Evolutionary conservation across 1,140 invertebrate species (phyloP), one percentile per base, ranked within the genome.

Genomic region (Pantala flavescens): DNA sequence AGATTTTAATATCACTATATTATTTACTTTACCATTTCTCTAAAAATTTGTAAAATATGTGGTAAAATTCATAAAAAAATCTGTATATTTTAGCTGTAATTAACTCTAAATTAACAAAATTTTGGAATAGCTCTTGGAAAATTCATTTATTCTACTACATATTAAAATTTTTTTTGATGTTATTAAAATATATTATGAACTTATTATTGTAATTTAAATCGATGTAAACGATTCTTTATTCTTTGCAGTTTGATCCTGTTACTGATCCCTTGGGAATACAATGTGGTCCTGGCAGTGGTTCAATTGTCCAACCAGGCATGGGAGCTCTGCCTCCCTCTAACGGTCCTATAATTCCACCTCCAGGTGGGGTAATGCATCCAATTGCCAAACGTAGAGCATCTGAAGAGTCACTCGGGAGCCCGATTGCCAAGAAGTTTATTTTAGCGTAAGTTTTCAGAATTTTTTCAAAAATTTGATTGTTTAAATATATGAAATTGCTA

Each of bases 201-300:
- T n/a, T n/a, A n/a, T n/a, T n/a, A n/a, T n/a, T n/a, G n/a, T n/a
- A n/a, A n/a, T n/a, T n/a, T n/a, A n/a, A n/a, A n/a, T n/a, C n/a
- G n/a, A n/a, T n/a, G n/a, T n/a, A n/a, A n/a, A n/a, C n/a, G n/a
- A n/a, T 16, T 24, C 19, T 42, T 72, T 42, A 3, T 19, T 19
- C 19, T 78, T 83, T 88, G 73, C 88, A 94, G 81, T 95, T 92
- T 84, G 94, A 96, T 85, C 93, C 93, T 5, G 87, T 95, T 19
- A 95, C 94, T 23, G 95, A 97, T 85, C 95, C 95, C 0, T 83
- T 98, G 72, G 95, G 95, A 14, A 97, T 97, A 77, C 82, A 83
- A 74, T 92, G 90, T 81, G 86, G 85, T 75, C 84, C 84, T 71
- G 84, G 84, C 71, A 63, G 49, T 21, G 49, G 49, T 3, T 3